These are phyloP conservation scores for Gadus chalcogrammus DNA, from an alignment of 2,113 vertebrate species.

Conservation along the genomic window DNA sequence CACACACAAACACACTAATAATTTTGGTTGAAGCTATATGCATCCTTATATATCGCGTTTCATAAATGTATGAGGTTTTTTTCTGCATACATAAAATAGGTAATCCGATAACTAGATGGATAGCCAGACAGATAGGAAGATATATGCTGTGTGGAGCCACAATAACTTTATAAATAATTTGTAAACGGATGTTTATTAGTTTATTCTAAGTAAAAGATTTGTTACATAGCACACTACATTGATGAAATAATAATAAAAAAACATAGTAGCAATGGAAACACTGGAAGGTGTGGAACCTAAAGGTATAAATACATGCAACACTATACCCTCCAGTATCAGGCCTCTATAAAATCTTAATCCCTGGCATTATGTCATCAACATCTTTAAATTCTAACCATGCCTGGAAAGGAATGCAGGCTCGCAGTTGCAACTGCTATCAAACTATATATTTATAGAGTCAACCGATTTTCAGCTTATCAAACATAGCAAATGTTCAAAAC, in stretches of 20 bases:
- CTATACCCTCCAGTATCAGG: neutral
- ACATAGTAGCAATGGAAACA: neutral
- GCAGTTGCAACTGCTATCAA: neutral
- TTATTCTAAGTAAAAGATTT: too few species aligned
- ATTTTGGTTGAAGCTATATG: neutral
- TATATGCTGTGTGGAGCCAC: neutral
- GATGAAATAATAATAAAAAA: neutral
- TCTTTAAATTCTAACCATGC: neutral
- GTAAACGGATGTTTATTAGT: neutral
- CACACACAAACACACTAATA: neutral
- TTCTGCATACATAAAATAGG: neutral
- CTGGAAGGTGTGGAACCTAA: too few species aligned
- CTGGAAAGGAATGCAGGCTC: neutral
- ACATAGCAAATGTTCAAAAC: too few species aligned
- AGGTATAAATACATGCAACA: neutral
- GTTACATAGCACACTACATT: neutral
- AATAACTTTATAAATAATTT: neutral
- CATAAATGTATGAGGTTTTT: too few species aligned
- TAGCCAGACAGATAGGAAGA: neutral
- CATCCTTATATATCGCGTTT: too few species aligned
- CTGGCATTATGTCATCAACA: neutral
- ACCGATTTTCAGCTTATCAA: too few species aligned
- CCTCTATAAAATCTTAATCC: neutral
- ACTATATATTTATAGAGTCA: neutral
- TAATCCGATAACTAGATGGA: neutral